Conservation (phyloP, 2,797 vertebrate genomes). For the Smutsia temminckii region DNA sequence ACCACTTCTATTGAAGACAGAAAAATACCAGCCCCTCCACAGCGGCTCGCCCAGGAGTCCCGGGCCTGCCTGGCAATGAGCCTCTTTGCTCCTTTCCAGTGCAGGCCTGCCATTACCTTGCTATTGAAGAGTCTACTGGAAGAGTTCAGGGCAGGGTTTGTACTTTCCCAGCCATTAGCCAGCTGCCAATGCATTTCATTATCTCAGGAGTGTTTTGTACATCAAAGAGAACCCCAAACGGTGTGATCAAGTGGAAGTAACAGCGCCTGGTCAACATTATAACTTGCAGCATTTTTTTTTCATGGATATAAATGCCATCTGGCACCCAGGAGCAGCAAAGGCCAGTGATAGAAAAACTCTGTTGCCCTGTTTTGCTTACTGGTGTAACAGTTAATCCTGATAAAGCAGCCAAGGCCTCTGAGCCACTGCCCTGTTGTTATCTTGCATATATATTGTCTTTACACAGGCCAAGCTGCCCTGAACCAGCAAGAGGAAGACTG, state of each 20-base stretch:
- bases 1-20: slow-evolving; percentile 77
- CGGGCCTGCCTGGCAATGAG: slow-evolving; percentile 80
- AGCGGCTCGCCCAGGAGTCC: slow-evolving; percentile 77
- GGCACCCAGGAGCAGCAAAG: slow-evolving; percentile 81
- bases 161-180: slow-evolving; percentile 90
- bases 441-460: slow-evolving; percentile 78
- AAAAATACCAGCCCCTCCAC: slow-evolving; percentile 79
- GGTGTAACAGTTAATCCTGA: slow-evolving; percentile 83
- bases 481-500: slow-evolving; percentile 72
- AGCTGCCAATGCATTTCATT: slow-evolving; percentile 90
- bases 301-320: slow-evolving; percentile 84
- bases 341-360: slow-evolving; percentile 68
- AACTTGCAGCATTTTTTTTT: slow-evolving; percentile 73
- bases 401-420: slow-evolving; percentile 77
- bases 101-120: slow-evolving; percentile 82
- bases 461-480: slow-evolving; percentile 63
- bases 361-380: slow-evolving; percentile 81
- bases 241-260: slow-evolving; percentile 88
- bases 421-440: slow-evolving; percentile 80
- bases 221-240: slow-evolving; percentile 88
- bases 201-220: slow-evolving; percentile 84
- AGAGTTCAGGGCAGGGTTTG: slow-evolving; percentile 88
- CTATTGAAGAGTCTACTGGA: slow-evolving; percentile 84
- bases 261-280: slow-evolving; percentile 79
- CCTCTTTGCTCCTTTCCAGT: slow-evolving; percentile 76